These are phyloP conservation scores for Sus cebifrons DNA, from an alignment of 2,797 vertebrate species.

Conservation along the genomic window DNA sequence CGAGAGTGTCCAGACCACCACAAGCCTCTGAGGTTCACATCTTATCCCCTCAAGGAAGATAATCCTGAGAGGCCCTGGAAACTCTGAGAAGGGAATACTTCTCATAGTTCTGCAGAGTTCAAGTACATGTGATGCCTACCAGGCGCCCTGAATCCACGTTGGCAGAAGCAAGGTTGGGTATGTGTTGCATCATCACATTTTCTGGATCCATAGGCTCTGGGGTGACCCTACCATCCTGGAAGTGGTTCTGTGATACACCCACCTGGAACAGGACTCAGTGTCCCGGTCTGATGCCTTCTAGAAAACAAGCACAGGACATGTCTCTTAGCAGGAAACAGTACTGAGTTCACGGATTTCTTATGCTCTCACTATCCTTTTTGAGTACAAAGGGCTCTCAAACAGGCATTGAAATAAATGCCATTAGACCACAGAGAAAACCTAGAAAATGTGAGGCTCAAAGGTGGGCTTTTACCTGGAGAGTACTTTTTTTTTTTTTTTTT, in stretches of 20 bases:
- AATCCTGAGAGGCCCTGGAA: not conserved
- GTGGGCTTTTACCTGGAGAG: not conserved
- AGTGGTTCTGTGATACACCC: not conserved
- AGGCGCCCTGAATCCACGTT: not conserved
- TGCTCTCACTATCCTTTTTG: not conserved
- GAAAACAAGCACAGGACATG: slow-evolving; percentile 7
- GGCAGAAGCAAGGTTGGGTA: not conserved
- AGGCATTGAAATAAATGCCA: not conserved
- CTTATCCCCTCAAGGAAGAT: not conserved
- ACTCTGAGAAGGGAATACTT: not conserved
- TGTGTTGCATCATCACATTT: not conserved
- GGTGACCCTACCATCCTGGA: not conserved
- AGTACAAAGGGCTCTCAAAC: not conserved
- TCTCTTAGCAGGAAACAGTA: not conserved
- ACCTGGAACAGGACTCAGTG: not conserved
- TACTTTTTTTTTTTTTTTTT: slow-evolving; percentile 16
- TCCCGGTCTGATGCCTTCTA: not conserved
- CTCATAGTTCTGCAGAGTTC: not conserved
- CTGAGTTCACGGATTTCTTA: not conserved
- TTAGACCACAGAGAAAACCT: not conserved
- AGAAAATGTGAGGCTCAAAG: not conserved
- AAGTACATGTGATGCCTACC: not conserved
- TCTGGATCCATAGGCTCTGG: not conserved
- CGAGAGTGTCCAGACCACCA: not conserved
- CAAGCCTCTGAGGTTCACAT: not conserved